These are phyloP conservation scores for Chaetops frenatus DNA, from an alignment of 2,113 vertebrate species.

Conservation along the genomic window DNA sequence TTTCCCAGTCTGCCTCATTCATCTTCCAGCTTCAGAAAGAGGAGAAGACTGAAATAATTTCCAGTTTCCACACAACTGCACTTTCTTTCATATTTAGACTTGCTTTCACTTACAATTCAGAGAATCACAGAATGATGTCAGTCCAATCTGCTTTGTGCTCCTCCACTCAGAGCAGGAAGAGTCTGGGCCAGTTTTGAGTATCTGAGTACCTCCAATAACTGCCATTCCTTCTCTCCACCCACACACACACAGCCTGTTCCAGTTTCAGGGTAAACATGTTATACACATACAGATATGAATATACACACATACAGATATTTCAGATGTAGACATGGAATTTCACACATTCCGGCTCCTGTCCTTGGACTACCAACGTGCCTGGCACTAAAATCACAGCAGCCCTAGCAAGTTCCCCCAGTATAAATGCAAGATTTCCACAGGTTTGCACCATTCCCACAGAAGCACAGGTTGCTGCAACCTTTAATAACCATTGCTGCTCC, in stretches of 20 bases:
- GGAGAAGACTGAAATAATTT: neutral
- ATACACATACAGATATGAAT: no score
- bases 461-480: fast-evolving
- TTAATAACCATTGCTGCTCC: fast-evolving
- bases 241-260: neutral
- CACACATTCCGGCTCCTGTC: neutral
- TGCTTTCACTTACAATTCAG: neutral
- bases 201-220: neutral
- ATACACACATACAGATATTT: no score
- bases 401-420: neutral
- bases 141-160: neutral
- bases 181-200: neutral
- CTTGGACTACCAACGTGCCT: neutral
- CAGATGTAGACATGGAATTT: neutral
- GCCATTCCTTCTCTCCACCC: neutral
- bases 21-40: neutral
- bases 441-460: fast-evolving
- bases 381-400: neutral
- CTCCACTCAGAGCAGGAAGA: neutral
- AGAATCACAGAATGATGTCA: neutral
- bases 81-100: neutral
- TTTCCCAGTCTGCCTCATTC: neutral
- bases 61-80: neutral
- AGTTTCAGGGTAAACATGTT: neutral
- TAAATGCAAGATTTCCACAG: neutral